These are phyloP conservation scores for Carposina sasakii DNA, from an alignment of 1,140 invertebrate genomes.

Conservation along the genomic window DNA sequence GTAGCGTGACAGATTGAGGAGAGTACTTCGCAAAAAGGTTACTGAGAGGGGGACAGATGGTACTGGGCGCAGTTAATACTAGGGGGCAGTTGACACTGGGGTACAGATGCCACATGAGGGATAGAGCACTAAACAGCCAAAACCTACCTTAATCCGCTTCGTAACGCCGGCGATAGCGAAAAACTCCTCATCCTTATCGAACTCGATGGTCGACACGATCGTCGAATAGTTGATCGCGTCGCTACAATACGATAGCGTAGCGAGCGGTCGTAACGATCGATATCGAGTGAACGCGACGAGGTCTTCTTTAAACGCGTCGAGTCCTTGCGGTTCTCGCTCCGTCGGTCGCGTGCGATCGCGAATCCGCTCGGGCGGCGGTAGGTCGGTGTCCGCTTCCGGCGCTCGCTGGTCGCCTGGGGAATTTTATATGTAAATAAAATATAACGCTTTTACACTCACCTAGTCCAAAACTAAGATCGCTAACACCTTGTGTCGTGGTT, in stretches of 20 bases:
- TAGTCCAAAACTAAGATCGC: no score
- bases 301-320: conserved; percentile 89
- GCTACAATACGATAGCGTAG: conserved; percentile 92
- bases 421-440: no score
- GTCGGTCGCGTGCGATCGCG: neutral
- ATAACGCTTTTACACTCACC: no score
- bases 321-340: conserved; percentile 52
- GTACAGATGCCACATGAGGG: no score
- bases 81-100: no score
- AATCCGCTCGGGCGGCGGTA: neutral
- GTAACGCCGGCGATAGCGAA: conserved; percentile 98
- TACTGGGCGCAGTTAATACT: no score
- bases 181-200: conserved; percentile 96
- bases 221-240: conserved; percentile 91
- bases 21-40: no score
- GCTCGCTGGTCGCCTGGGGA: conserved; percentile 65
- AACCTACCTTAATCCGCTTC: conserved; percentile 86
- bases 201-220: conserved; percentile 97
- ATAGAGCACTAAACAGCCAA: no score
- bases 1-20: no score
- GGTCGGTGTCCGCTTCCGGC: conserved; percentile 27
- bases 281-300: conserved; percentile 92
- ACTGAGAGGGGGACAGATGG: no score
- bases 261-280: conserved; percentile 83
- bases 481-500: no score